Conservation (phyloP, 2,113 vertebrate species). For the Petaurus breviceps region DNA sequence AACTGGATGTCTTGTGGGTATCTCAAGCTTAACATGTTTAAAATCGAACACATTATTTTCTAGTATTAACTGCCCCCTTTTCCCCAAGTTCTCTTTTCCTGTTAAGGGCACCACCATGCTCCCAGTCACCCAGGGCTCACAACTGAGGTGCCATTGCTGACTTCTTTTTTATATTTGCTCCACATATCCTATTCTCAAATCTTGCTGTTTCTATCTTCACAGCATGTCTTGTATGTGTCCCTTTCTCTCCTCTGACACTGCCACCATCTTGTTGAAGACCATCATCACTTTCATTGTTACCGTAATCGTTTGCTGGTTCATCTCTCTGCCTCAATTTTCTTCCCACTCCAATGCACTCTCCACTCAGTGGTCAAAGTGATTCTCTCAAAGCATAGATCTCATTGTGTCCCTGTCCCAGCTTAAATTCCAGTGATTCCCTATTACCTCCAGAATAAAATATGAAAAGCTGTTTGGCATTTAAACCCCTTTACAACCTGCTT, state of each 20-base stretch:
- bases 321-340: background rate
- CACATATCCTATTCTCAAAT: background rate
- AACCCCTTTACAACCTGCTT: background rate
- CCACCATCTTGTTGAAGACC: background rate
- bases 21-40: background rate
- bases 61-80: background rate
- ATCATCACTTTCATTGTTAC: background rate
- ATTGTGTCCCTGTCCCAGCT: background rate
- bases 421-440: background rate
- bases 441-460: background rate
- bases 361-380: background rate
- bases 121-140: background rate
- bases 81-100: background rate
- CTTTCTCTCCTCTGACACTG: background rate
- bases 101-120: background rate
- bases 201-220: background rate
- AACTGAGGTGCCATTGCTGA: background rate
- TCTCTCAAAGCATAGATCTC: background rate
- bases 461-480: background rate
- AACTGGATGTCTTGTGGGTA: background rate
- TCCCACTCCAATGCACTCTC: background rate
- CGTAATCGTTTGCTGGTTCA: background rate
- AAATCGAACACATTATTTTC: background rate
- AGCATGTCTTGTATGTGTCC: background rate
- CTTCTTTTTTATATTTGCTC: background rate